Conservation (phyloP, 2,888 invertebrate genomes). For the Lithophane leautieri region DNA sequence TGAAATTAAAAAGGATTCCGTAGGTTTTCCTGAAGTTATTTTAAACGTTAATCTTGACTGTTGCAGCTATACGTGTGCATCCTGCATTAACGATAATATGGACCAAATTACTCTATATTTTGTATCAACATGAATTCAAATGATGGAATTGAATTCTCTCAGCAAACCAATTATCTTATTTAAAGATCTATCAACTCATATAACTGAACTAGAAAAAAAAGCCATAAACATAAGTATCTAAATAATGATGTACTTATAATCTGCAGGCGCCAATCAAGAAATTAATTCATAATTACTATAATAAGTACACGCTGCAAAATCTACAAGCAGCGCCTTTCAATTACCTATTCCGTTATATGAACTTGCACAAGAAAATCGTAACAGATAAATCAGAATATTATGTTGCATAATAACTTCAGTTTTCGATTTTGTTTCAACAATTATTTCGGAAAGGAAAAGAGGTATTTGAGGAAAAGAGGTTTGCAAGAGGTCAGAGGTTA, state of each 20-base stretch:
- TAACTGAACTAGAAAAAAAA: background rate
- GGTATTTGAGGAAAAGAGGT: background rate
- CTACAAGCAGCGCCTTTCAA: conserved; percentile 4
- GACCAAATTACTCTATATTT: background rate
- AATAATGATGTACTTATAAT: conserved; percentile 24
- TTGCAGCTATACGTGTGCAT: too few species aligned
- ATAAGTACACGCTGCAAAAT: conserved; percentile 26
- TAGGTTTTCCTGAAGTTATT: conserved; percentile 37
- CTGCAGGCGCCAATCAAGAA: conserved; percentile 29
- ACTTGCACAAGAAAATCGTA: conserved; percentile 23
- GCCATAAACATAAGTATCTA: background rate
- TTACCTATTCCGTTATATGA: conserved; percentile 22
- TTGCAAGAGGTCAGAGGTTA: too few species aligned
- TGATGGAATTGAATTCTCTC: background rate
- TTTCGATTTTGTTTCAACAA: background rate
- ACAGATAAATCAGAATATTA: background rate
- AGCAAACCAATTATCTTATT: background rate
- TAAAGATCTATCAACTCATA: background rate
- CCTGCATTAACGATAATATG: background rate
- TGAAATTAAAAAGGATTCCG: conserved; percentile 68
- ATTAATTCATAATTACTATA: conserved; percentile 28
- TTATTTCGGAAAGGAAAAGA: background rate
- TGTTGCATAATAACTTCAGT: background rate
- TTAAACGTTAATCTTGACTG: background rate
- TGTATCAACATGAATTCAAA: background rate